Evolutionary conservation across 1,140 invertebrate species (phyloP).

Genomic region (Diploscapter pachys): DNA sequence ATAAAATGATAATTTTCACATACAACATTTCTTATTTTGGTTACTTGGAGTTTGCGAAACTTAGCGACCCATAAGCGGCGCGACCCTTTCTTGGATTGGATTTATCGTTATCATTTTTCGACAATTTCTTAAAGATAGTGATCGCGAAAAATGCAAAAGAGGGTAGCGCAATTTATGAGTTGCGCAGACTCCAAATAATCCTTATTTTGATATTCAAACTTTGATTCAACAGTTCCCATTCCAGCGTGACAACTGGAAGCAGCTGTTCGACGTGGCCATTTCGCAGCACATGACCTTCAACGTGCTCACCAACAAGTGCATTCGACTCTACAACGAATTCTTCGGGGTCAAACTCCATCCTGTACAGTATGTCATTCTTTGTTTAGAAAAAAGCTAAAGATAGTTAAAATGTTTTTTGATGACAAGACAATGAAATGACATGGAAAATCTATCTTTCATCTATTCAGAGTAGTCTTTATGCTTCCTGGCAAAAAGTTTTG

Average conservation of each 20-base stretch:
- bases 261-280: constrained; percentile 32
- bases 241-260: constrained; percentile 36
- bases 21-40: too few relatives aligned
- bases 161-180: not conserved
- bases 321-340: constrained; percentile 15
- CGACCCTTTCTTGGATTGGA: too few relatives aligned
- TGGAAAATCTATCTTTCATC: too few relatives aligned
- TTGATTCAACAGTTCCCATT: not conserved
- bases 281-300: constrained; percentile 17
- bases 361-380: not conserved
- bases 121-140: too few relatives aligned
- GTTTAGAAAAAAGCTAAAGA: not conserved
- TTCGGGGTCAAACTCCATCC: constrained; percentile 5
- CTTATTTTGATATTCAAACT: not conserved
- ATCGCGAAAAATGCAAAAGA: not conserved
- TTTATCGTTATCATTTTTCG: too few relatives aligned
- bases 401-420: not conserved
- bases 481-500: too few relatives aligned
- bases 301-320: constrained; percentile 22
- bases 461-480: too few relatives aligned
- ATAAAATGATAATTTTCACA: too few relatives aligned
- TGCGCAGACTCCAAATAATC: not conserved
- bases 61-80: too few relatives aligned
- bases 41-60: too few relatives aligned
- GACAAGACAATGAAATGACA: too few relatives aligned